Evolutionary conservation across 2,113 vertebrate species (phyloP).

Genomic region (Tupaia chinensis): DNA sequence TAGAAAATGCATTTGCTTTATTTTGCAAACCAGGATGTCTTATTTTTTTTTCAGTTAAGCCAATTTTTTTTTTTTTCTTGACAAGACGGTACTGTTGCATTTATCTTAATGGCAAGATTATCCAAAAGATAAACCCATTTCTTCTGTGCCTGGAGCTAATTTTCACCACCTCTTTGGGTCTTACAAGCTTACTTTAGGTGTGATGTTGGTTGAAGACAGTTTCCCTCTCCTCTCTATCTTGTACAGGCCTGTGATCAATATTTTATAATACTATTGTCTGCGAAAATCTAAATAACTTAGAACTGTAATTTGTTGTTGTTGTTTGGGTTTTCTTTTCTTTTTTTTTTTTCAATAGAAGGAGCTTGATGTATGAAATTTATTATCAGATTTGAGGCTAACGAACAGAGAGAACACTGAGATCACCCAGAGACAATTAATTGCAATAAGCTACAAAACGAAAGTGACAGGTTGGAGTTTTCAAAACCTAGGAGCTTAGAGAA

Average conservation of each 20-base stretch:
- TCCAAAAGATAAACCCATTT: background rate
- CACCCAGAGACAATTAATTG: background rate
- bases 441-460: background rate
- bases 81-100: background rate
- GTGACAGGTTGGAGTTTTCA: background rate
- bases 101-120: conserved; percentile 28
- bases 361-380: background rate
- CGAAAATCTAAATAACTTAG: background rate
- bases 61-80: background rate
- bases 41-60: background rate
- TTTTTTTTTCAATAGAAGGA: background rate
- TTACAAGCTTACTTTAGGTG: background rate
- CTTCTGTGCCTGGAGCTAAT: background rate
- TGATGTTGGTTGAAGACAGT: background rate
- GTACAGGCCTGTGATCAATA: background rate
- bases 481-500: background rate
- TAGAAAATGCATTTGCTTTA: background rate
- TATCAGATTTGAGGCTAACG: background rate
- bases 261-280: background rate
- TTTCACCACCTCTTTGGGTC: background rate
- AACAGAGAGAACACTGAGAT: background rate
- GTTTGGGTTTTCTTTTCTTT: too few species aligned
- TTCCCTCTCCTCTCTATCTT: background rate
- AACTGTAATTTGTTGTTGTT: too few species aligned
- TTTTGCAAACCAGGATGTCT: background rate